These are phyloP conservation scores for Cerastis leucographa DNA, from an alignment of 2,888 invertebrate genomes.

Conservation along the genomic window DNA sequence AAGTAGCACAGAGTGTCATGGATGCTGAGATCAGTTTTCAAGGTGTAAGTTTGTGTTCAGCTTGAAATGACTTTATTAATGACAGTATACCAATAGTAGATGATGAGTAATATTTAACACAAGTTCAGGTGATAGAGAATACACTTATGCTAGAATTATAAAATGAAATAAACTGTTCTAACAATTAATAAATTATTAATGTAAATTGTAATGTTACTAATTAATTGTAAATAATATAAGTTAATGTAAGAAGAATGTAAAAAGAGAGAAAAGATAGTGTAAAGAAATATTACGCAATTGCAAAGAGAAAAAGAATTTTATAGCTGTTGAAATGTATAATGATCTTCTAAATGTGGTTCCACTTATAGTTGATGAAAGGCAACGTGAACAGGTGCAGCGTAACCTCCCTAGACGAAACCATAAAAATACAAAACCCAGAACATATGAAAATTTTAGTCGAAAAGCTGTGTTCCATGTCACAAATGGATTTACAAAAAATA, in stretches of 20 bases:
- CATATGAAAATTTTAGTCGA: slow-evolving; percentile 78
- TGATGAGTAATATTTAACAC: slow-evolving; percentile 17
- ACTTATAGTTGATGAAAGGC: slow-evolving; percentile 81
- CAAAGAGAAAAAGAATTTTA: not conserved
- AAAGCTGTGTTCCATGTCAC: slow-evolving; percentile 83
- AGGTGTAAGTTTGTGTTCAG: slow-evolving; percentile 85
- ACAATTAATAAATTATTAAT: not conserved
- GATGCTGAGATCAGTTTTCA: slow-evolving; percentile 86
- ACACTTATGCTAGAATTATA: not conserved
- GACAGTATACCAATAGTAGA: not conserved
- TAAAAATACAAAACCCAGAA: slow-evolving; percentile 70
- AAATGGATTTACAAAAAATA: slow-evolving; percentile 82
- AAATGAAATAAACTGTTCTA: slow-evolving; percentile 1
- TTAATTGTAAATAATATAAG: not conserved
- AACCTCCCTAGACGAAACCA: slow-evolving; percentile 70
- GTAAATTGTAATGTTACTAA: not conserved
- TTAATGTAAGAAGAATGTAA: not conserved
- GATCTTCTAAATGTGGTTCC: not conserved
- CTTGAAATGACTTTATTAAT: slow-evolving; percentile 37
- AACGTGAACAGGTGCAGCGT: slow-evolving; percentile 77
- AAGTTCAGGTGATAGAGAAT: not conserved
- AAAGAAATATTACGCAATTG: not conserved
- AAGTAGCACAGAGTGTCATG: slow-evolving; percentile 84
- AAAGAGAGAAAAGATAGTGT: no score
- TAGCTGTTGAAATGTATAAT: not conserved